Percentiles rank a stretch among this genome's conserved stretches.
These are phyloP conservation scores for Falco novaeseelandiae DNA, from an alignment of 2,797 vertebrate genomes.

Conservation along the genomic window DNA sequence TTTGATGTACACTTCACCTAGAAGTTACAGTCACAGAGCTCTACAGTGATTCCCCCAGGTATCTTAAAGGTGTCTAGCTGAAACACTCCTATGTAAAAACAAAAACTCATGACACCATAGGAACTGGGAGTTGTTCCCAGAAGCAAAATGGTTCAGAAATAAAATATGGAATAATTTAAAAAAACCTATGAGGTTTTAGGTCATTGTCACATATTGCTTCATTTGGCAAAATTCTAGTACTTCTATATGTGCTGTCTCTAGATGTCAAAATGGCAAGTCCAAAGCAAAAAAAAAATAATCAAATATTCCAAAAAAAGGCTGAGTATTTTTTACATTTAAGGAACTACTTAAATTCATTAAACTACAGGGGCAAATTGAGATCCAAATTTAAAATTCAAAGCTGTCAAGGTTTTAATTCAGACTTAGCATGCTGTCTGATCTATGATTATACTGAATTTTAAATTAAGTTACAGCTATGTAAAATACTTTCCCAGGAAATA, in stretches of 20 bases:
- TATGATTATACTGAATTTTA: not conserved
- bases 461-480: not conserved
- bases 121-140: not conserved
- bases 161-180: not conserved
- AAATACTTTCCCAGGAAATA: not conserved
- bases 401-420: not conserved
- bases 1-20: not conserved
- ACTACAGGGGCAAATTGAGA: not conserved
- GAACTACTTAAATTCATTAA: not conserved
- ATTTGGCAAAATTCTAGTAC: not conserved
- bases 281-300: not conserved
- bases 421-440: not conserved
- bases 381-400: conserved; percentile 23
- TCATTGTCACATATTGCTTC: not conserved
- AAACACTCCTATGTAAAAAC: not conserved
- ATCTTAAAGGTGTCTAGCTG: not conserved
- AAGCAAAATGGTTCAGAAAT: not conserved
- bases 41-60: not conserved
- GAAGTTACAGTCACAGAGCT: not conserved
- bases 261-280: not conserved
- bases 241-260: not conserved
- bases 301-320: not conserved
- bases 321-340: not conserved
- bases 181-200: not conserved
- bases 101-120: not conserved